A percentile compares a stretch with the other conserved stretches of the same genome.
These are phyloP conservation scores for Diglossa cyanea DNA, from an alignment of 2,797 vertebrate genomes.

Conservation along the genomic window DNA sequence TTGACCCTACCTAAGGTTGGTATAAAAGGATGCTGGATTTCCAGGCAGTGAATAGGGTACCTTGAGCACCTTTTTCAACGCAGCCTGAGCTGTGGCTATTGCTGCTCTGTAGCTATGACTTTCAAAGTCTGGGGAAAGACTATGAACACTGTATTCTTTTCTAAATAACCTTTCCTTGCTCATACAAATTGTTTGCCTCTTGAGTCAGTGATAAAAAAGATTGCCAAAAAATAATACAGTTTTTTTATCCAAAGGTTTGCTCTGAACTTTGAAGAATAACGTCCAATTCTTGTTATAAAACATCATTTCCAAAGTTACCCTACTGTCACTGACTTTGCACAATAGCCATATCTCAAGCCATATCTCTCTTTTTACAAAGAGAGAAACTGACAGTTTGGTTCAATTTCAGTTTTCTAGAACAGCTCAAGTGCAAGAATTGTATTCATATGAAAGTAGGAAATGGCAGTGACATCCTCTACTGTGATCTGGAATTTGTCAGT, in stretches of 20 bases:
- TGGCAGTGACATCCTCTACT: not conserved
- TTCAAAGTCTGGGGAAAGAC: not conserved
- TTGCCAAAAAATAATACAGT: not conserved
- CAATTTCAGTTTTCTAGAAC: not conserved
- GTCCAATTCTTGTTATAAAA: not conserved
- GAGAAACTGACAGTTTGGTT: not conserved
- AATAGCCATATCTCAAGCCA: not conserved
- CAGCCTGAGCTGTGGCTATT: not conserved
- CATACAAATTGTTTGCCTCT: not conserved
- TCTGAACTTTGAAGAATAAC: not conserved
- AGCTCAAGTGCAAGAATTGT: not conserved
- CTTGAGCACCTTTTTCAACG: not conserved
- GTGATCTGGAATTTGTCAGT: not conserved
- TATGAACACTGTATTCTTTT: not conserved
- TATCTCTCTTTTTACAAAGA: not conserved
- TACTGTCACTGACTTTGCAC: not conserved
- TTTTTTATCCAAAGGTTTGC: not conserved
- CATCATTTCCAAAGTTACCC: not conserved
- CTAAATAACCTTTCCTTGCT: not conserved
- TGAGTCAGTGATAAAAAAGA: not conserved
- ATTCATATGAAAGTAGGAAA: not conserved
- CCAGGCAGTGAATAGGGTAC: not conserved
- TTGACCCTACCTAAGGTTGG: not conserved
- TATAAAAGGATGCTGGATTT: not conserved
- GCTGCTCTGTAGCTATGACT: not conserved